Evolutionary conservation across 2,113 vertebrate genomes (phyloP).

Genomic region (Plotosus lineatus): DNA sequence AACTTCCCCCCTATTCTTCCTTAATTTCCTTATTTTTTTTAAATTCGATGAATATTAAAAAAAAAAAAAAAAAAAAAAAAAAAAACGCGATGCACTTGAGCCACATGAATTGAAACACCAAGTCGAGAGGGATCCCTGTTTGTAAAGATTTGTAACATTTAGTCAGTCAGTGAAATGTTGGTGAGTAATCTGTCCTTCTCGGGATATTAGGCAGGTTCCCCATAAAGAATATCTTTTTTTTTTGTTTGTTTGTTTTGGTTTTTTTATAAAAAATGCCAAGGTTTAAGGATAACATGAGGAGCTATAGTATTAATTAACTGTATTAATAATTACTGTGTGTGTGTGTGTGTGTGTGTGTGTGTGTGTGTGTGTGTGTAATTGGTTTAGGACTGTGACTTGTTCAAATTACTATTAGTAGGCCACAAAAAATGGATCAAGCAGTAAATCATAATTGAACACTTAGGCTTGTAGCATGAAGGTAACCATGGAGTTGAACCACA

Average conservation of each 20-base stretch:
- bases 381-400: neutral
- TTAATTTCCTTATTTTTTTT: too few relatives aligned
- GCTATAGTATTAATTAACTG: neutral
- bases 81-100: too few relatives aligned
- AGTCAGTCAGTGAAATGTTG: neutral
- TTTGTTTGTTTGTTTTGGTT: neutral
- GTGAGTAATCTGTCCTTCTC: too few relatives aligned
- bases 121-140: too few relatives aligned
- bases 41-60: too few relatives aligned
- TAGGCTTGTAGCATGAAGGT: neutral
- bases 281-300: neutral
- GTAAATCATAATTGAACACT: neutral
- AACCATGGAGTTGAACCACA: neutral
- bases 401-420: neutral
- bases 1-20: too few relatives aligned
- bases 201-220: neutral
- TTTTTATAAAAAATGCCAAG: neutral
- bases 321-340: neutral
- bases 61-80: too few relatives aligned
- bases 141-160: too few relatives aligned
- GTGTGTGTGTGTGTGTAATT: neutral
- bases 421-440: neutral
- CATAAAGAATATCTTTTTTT: neutral
- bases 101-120: too few relatives aligned
- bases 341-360: neutral